Conservation (phyloP, 2,797 vertebrate genomes). For the Lerista edwardsae region DNA sequence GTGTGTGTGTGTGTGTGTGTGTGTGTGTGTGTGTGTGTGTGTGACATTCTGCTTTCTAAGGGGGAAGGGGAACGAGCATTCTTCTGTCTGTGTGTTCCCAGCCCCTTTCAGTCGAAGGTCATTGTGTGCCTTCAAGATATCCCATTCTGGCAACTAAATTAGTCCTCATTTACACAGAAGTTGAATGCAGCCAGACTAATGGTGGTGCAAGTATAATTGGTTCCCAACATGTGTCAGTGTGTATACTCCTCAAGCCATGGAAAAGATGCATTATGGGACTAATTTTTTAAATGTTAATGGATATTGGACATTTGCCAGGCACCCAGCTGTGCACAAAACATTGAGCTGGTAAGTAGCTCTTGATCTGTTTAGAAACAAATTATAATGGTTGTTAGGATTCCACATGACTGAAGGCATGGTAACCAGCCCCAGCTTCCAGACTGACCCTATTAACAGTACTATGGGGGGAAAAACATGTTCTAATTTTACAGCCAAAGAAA, state of each 20-base stretch:
- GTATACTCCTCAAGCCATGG: conserved; percentile 77
- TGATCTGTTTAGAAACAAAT: conserved; percentile 87
- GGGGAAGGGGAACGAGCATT: conserved; percentile 47
- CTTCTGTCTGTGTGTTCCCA: conserved; percentile 62
- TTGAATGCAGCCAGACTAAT: conserved; percentile 79
- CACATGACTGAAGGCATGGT: conserved; percentile 76
- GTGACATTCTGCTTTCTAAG: not conserved
- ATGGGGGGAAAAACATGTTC: conserved; percentile 51
- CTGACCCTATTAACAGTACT: conserved; percentile 78
- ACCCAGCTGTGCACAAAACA: conserved; percentile 84
- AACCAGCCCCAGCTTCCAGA: conserved; percentile 69
- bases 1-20: not conserved
- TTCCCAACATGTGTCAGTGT: conserved; percentile 81
- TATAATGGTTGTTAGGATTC: conserved; percentile 82
- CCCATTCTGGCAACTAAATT: conserved; percentile 80
- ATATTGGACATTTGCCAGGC: conserved; percentile 83
- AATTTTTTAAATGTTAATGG: conserved; percentile 86
- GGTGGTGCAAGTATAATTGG: conserved; percentile 80
- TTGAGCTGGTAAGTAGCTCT: conserved; percentile 84
- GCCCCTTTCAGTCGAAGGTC: conserved; percentile 71
- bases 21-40: not conserved
- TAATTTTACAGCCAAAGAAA: conserved; percentile 71
- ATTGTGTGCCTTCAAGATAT: conserved; percentile 75
- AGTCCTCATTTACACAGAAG: conserved; percentile 79
- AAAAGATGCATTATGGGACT: conserved; percentile 85